These are phyloP conservation scores for Albula glossodonta DNA, from an alignment of 2,113 vertebrate genomes.

Conservation along the genomic window DNA sequence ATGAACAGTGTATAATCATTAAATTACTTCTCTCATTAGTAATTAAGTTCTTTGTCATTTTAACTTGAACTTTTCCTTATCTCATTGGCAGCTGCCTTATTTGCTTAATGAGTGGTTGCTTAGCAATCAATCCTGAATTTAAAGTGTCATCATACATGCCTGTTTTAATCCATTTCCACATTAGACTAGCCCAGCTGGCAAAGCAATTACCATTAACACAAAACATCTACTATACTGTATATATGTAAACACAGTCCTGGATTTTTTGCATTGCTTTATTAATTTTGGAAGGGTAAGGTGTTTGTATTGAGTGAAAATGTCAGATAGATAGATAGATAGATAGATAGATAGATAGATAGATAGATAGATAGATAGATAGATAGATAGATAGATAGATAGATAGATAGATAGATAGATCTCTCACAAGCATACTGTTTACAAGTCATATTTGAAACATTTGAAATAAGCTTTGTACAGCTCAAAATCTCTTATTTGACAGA, in stretches of 20 bases:
- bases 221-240: background rate
- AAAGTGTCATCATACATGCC: conserved; percentile 19
- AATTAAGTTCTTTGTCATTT: conserved; percentile 24
- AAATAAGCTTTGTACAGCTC: background rate
- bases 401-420: background rate
- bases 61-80: conserved; percentile 18
- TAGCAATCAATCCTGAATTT: conserved; percentile 28
- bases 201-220: background rate
- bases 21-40: conserved; percentile 29
- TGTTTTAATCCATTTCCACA: conserved; percentile 18
- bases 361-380: background rate
- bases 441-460: background rate
- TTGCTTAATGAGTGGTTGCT: conserved; percentile 30
- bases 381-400: background rate
- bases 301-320: conserved; percentile 14
- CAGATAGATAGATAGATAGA: background rate
- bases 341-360: too few species aligned
- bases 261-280: background rate
- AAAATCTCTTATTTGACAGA: background rate
- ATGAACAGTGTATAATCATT: conserved; percentile 5
- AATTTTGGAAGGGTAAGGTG: background rate
- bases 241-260: background rate
- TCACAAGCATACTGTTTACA: background rate
- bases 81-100: conserved; percentile 26
- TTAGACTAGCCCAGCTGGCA: conserved; percentile 18